A percentile compares a stretch with the other conserved stretches of the same genome.
These are phyloP conservation scores for Percopsis omiscomaycus DNA, from an alignment of 2,797 vertebrate species.

Conservation along the genomic window DNA sequence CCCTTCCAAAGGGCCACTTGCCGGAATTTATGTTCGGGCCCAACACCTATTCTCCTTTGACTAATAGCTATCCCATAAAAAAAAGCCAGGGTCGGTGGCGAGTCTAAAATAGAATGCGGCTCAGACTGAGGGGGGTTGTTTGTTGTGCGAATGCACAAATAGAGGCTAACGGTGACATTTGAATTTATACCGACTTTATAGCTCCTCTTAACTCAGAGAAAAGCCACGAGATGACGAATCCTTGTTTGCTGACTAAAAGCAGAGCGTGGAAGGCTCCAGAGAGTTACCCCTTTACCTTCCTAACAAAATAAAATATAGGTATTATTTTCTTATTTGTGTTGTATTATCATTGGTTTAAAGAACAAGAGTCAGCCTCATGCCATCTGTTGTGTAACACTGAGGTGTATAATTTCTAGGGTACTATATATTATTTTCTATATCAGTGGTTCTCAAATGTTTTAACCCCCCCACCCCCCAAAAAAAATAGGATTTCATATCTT, in stretches of 20 bases:
- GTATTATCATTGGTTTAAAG: not conserved
- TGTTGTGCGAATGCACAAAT: conserved; percentile 46
- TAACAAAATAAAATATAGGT: not conserved
- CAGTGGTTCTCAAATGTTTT: too few relatives aligned
- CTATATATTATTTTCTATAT: too few relatives aligned
- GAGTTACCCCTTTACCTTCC: not conserved
- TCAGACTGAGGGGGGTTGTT: conserved; percentile 37
- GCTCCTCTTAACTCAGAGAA: conserved; percentile 31
- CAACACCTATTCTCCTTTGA: conserved; percentile 63
- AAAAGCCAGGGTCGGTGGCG: conserved; percentile 37
- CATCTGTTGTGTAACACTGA: too few relatives aligned
- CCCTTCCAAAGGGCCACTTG: conserved; percentile 60
- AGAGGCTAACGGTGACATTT: conserved; percentile 59
- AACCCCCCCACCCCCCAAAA: too few relatives aligned
- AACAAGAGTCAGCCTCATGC: too few relatives aligned
- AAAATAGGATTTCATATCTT: too few relatives aligned
- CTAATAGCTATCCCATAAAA: conserved; percentile 62
- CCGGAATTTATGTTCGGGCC: conserved; percentile 67
- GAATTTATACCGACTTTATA: conserved; percentile 50
- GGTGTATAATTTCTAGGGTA: too few relatives aligned
- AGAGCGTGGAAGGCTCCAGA: not conserved
- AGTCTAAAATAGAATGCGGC: conserved; percentile 58
- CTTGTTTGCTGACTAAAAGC: not conserved
- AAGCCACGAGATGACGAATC: conserved; percentile 5
- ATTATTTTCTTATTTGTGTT: not conserved